A percentile compares a stretch with the other conserved stretches of the same genome.
phyloP scores from a whole-genome alignment of 2,113 vertebrate species.

The Alces alces region DNA sequence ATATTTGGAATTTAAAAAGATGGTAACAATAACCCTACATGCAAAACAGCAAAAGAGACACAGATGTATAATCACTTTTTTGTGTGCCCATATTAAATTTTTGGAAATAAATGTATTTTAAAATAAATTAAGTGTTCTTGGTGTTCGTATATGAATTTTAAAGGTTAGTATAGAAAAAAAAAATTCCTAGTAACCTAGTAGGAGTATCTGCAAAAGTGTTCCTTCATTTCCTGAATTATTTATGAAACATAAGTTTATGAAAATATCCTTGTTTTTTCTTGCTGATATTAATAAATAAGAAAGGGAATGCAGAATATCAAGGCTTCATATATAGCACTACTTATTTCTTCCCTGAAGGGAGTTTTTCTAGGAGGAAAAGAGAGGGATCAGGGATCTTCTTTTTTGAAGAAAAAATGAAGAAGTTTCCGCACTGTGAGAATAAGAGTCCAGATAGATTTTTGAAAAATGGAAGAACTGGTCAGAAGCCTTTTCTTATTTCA shows the following conservation, averaged over 20 bases:
- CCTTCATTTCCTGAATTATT: neutral
- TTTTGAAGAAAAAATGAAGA: neutral
- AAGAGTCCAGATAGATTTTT: neutral
- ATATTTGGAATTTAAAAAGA: too few species aligned
- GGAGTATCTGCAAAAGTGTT: neutral
- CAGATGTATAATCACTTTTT: neutral
- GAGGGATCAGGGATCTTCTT: too few species aligned
- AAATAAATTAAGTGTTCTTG: neutral
- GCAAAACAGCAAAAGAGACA: too few species aligned
- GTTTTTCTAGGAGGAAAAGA: neutral
- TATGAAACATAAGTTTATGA: neutral
- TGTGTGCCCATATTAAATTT: neutral
- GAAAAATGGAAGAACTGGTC: neutral
- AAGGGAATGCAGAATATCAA: neutral
- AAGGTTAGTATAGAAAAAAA: neutral
- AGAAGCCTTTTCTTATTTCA: neutral
- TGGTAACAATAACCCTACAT: too few species aligned
- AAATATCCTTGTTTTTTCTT: neutral
- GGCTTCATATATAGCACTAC: accelerated
- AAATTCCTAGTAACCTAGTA: neutral
- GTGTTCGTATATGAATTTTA: neutral
- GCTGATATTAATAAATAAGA: neutral
- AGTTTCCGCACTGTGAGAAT: neutral
- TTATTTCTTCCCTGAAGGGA: neutral
- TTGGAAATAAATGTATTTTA: neutral